A percentile compares a stretch with the other conserved stretches of the same genome.
Conservation (phyloP, 2,888 invertebrate genomes). For the Plagiodera versicolora region DNA sequence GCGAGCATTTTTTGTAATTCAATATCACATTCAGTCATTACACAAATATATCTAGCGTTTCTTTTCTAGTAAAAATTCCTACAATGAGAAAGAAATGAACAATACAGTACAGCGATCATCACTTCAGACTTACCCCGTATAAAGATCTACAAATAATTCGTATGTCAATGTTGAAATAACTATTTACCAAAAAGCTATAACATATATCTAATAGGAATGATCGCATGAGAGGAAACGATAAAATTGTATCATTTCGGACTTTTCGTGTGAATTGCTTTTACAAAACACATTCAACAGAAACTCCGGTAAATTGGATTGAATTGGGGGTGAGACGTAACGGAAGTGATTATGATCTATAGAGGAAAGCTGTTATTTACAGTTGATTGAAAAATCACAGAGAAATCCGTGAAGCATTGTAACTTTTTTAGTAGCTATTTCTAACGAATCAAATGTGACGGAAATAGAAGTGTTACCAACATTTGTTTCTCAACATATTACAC, state of each 20-base stretch:
- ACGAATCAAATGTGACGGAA: no score
- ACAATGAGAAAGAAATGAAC: no score
- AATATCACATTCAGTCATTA: no score
- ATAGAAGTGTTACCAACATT: no score
- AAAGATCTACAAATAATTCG: neutral
- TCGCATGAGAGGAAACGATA: constrained; percentile 29
- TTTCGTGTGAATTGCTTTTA: constrained; percentile 38
- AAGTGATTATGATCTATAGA: constrained; percentile 13
- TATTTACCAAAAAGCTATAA: neutral
- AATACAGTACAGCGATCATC: no score
- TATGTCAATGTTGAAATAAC: neutral
- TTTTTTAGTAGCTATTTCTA: no score
- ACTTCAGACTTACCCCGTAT: neutral
- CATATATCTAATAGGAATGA: constrained; percentile 1
- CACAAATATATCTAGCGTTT: no score
- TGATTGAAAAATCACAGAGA: neutral
- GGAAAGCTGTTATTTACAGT: neutral
- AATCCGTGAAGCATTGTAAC: neutral
- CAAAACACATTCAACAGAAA: constrained; percentile 35
- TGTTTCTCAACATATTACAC: no score
- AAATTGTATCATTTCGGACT: constrained; percentile 20
- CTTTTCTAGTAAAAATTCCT: no score
- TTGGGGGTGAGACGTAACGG: constrained; percentile 17
- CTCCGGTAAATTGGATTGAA: constrained; percentile 36
- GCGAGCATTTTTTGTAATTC: no score